phyloP scores from a whole-genome alignment of 2,888 invertebrate species.

The Callyntrura guangdongensis region DNA sequence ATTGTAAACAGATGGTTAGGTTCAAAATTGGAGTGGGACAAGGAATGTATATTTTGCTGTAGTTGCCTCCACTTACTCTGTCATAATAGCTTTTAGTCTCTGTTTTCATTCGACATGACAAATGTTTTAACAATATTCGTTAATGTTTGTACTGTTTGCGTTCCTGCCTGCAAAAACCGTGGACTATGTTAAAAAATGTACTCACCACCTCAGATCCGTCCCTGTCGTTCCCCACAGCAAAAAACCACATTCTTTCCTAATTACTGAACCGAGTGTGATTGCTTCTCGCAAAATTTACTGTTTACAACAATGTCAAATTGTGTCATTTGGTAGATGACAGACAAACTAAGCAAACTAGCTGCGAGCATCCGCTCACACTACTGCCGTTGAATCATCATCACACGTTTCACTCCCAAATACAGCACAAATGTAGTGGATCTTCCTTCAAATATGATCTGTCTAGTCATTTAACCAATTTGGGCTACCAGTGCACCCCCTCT shows the following conservation, averaged over 20 bases:
- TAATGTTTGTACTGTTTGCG: too few relatives aligned
- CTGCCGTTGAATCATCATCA: too few relatives aligned
- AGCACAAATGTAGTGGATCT: background rate
- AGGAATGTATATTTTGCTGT: conserved; percentile 62
- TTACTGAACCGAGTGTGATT: conserved; percentile 33
- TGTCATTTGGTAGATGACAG: background rate
- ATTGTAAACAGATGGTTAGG: conserved; percentile 62
- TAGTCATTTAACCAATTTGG: background rate
- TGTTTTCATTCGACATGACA: background rate
- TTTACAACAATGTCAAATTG: conserved; percentile 13
- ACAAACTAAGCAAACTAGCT: too few relatives aligned
- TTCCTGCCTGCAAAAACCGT: background rate
- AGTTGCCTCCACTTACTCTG: conserved; percentile 42
- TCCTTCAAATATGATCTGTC: too few relatives aligned
- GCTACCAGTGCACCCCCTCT: background rate
- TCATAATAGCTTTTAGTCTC: background rate
- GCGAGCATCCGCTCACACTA: background rate
- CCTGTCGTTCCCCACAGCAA: background rate
- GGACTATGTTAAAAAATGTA: background rate
- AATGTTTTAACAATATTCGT: background rate
- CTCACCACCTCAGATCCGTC: too few relatives aligned
- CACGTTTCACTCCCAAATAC: too few relatives aligned
- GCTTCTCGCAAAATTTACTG: conserved; percentile 37
- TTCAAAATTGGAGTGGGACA: conserved; percentile 58
- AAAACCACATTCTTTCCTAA: conserved; percentile 37